Conservation (phyloP, 2,888 invertebrate species). For the Clitarchus hookeri region DNA sequence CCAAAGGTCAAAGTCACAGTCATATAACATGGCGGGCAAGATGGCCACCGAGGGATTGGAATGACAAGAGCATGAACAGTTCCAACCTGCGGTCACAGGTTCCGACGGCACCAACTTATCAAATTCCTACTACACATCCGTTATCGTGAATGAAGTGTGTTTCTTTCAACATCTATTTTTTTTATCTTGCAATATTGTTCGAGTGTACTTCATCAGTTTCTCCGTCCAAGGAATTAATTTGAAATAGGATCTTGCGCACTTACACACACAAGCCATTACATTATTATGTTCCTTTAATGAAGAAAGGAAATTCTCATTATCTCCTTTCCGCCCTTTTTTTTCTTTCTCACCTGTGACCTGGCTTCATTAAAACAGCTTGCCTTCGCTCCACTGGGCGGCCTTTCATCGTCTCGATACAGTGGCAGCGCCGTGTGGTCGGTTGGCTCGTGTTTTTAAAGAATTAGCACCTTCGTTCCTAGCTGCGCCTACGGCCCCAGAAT, state of each 20-base stretch:
- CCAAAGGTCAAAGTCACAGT: too few species aligned
- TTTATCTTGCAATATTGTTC: not conserved
- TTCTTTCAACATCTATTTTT: not conserved
- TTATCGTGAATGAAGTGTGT: too few species aligned
- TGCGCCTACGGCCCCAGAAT: not conserved
- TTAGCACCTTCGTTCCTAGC: not conserved
- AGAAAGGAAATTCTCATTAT: slow-evolving; percentile 8
- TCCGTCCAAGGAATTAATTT: not conserved
- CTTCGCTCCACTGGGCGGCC: not conserved
- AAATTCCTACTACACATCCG: too few species aligned
- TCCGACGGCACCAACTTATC: too few species aligned
- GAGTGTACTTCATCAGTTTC: not conserved
- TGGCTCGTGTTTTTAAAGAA: not conserved
- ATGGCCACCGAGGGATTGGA: too few species aligned
- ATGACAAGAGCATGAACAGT: too few species aligned
- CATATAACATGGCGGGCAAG: too few species aligned
- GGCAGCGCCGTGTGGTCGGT: not conserved
- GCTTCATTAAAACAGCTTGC: slow-evolving; percentile 8
- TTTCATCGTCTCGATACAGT: not conserved
- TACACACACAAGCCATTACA: not conserved
- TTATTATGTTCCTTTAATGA: not conserved
- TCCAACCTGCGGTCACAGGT: too few species aligned
- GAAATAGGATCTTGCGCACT: not conserved
- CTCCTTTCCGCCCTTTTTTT: not conserved
- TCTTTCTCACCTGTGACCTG: not conserved